Evolutionary conservation across 2,888 invertebrate genomes (phyloP), one percentile per base, ranked within the genome.

Genomic region (Micoletzkya japonica): DNA sequence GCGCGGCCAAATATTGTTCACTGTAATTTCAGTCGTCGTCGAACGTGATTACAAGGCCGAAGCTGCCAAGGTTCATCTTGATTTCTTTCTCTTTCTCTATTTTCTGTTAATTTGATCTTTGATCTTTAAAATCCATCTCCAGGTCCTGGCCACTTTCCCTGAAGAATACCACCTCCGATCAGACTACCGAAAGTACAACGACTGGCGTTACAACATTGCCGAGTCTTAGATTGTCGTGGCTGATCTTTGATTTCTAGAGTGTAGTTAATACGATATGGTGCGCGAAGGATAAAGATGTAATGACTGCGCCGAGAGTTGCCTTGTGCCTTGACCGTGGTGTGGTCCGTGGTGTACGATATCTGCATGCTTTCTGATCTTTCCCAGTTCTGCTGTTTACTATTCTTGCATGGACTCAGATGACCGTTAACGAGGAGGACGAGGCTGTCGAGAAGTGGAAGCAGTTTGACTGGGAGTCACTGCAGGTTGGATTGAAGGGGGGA

Each of bases 41-140:
- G 30, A 44, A 26, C 83, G 85, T 39, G 85, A 86, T 70, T 85
- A 85, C 75, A 78, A 83, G 70, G 81, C 81, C 26, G 85, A 85
- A 68, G 85, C 84, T 10, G 79, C 81, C 20, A 75, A 82, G 69
- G 77, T 83, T 24, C 28, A 49, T 56, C 4, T 64, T 64, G 6
- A 7, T n/a, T n/a, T n/a, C n/a, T n/a, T n/a, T n/a, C n/a, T n/a
- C n/a, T n/a, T n/a, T n/a, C n/a, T n/a, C n/a, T n/a, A n/a, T n/a
- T n/a, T n/a, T n/a, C n/a, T n/a, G n/a, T n/a, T n/a, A n/a, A 14
- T 52, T 52, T 52, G 52, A 17, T 52, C 24, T 6, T 52, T 44
- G n/a, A n/a, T n/a, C n/a, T n/a, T n/a, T n/a, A n/a, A n/a, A 14
- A 20, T 52, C 24, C 20, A 17, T 52, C 24, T 6, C 24, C 36